Evolutionary conservation across 2,797 vertebrate genomes (phyloP), one percentile per base, ranked within the genome.

Genomic region (Tangara arthus): DNA sequence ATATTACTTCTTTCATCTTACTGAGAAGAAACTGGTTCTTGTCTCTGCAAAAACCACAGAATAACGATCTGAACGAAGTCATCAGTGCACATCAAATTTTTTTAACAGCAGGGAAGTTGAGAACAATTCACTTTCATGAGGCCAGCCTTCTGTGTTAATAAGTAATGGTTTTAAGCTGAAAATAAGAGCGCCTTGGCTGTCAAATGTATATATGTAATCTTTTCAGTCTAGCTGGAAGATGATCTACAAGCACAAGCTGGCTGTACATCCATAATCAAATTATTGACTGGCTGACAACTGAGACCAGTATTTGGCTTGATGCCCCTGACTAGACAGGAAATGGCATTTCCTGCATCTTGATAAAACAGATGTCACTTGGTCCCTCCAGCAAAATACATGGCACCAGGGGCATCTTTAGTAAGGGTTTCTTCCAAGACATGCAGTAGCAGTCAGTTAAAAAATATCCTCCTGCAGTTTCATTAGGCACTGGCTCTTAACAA

Each of bases 221-320:
- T 52, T 86, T 69, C 69, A 61, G 76, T 80, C 76, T 93, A 83
- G 35, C 55, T 91, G 72, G 70, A 94, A 84, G 65, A 94, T 1
- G 23, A 71, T 71, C 46, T 82, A 78, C 85, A 94, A 78, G 78
- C 12, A 30, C 72, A 93, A 94, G 82, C 69, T 91, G 87, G 76
- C 82, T 78, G 75, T 88, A 91, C 82, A 75, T 86, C 65, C 34
- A 39, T 86, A 94, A 95, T 90, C 85, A 93, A 94, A 90, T 90
- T 91, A 93, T 52, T 92, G 79, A 93, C 86, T 76, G 63, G 73
- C 89, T 86, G 55, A 88, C 68, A 84, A 61, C 75, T 86, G 91
- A 93, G 63, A 82, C 59, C 71, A 53, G 28, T 50, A 49, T 90
- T 96, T 96, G 89, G 76, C 96, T 73, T 82, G 73, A 94, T 96